phyloP scores from a whole-genome alignment of 1,140 invertebrate genomes.

The Bactericera cockerelli region DNA sequence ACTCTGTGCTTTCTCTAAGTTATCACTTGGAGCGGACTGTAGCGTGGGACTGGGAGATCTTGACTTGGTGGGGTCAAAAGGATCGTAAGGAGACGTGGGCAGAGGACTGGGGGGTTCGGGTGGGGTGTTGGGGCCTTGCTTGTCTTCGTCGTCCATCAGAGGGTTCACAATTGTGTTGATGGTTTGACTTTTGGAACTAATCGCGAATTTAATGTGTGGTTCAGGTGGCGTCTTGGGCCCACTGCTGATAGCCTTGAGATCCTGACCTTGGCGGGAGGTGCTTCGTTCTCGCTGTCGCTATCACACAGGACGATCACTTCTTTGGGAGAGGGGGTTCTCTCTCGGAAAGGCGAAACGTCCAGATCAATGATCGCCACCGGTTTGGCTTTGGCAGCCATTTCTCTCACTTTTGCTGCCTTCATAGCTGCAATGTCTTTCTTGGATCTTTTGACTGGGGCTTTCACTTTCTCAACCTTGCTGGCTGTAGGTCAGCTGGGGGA shows the following conservation, averaged over 20 bases:
- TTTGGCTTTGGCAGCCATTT: conserved; percentile 30
- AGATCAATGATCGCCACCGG: conserved; percentile 73
- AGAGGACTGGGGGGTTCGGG: conserved; percentile 33
- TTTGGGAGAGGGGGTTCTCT: conserved; percentile 56
- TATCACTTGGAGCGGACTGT: conserved; percentile 14
- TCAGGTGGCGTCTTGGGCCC: conserved; percentile 61
- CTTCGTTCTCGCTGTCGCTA: conserved; percentile 46
- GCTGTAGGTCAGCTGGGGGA: not conserved
- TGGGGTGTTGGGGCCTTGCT: conserved; percentile 20
- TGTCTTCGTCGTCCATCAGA: conserved; percentile 34
- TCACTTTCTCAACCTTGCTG: conserved; percentile 27
- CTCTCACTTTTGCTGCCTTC: conserved; percentile 15
- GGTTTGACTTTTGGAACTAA: conserved; percentile 41
- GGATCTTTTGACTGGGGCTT: conserved; percentile 27
- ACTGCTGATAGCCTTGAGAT: conserved; percentile 21
- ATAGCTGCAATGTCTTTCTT: conserved; percentile 27
- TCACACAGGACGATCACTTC: conserved; percentile 68
- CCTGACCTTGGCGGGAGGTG: conserved; percentile 24
- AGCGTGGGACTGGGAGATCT: conserved; percentile 37
- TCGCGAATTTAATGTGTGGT: conserved; percentile 50
- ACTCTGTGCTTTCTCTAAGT: conserved; percentile 16
- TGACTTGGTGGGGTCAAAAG: conserved; percentile 72
- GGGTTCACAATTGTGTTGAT: conserved; percentile 41
- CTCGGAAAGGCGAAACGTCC: conserved; percentile 64
- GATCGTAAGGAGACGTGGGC: conserved; percentile 55